Evolutionary conservation across 2,113 vertebrate species (phyloP), one percentile per base, ranked within the genome.

Genomic region (Hippocampus abdominalis): DNA sequence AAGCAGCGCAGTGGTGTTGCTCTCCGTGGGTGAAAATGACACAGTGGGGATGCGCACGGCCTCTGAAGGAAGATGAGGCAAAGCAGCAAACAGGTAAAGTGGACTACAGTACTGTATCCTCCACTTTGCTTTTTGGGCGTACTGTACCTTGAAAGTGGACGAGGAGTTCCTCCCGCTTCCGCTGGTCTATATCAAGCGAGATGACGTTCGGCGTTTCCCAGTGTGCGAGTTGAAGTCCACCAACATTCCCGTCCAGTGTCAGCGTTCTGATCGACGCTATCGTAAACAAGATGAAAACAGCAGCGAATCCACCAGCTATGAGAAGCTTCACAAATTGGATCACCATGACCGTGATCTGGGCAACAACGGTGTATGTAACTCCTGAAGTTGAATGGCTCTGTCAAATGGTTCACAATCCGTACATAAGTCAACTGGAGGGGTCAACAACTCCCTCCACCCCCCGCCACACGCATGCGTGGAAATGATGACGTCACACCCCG

Each of bases 41-140:
- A 98, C 95, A 0, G 97, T 98, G 10, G 94, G 94, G 72, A 99
- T 95, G 84, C 81, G 90, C 72, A 99, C 86, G 3, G 95, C 94
- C 76, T 92, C 97, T 98, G 80, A 0, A 13, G 15, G 4, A 51
- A 71, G 74, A 18, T 64, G 7, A 59, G 76, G 27, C 20, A 68
- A 48, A 23, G 13, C 8, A 64, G 11, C 25, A 15, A 57, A 27
- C 25, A 13, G 25, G 4, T 18, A 16, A 15, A 15, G 27, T 20
- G 23, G 27, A 49, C 20, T 49, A n/a, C n/a, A n/a, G n/a, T n/a
- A n/a, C n/a, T n/a, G n/a, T n/a, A 2, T 21, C 3, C 46, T 48
- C 15, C 5, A 16, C 46, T 48, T 48, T 18, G 46, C 25, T 56
- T 36, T 36, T 36, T 16, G 16, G 57, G 6, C 57, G 16, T 68